phyloP scores from a whole-genome alignment of 2,113 vertebrate species.

The Sebastes schlegelii region DNA sequence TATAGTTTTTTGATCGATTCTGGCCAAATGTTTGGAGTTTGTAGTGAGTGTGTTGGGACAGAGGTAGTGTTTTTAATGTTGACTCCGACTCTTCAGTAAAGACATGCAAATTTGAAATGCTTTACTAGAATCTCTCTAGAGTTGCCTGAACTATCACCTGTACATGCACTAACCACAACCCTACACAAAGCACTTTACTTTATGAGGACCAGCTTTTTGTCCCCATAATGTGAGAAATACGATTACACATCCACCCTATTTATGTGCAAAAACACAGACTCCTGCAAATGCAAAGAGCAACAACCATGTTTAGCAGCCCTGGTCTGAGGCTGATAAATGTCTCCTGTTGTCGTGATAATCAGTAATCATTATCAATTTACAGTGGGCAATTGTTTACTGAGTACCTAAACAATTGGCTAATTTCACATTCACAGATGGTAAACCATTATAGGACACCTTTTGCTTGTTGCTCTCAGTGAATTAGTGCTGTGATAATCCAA shows the following conservation, averaged over 20 bases:
- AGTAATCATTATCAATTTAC: slow-evolving; percentile 76
- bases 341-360: slow-evolving; percentile 53
- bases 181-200: background rate
- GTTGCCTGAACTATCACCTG: no score
- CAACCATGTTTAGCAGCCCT: background rate
- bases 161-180: background rate
- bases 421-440: slow-evolving; percentile 58
- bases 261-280: background rate
- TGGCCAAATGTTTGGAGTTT: slow-evolving; percentile 21
- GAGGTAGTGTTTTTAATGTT: background rate
- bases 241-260: background rate
- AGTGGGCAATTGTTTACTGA: slow-evolving; percentile 59
- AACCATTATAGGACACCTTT: slow-evolving; percentile 25
- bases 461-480: slow-evolving; percentile 26
- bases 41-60: slow-evolving; percentile 1
- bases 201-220: background rate
- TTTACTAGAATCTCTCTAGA: background rate
- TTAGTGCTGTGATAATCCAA: slow-evolving; percentile 27
- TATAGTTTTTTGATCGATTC: slow-evolving; percentile 30
- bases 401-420: slow-evolving; percentile 48
- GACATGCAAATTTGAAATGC: background rate
- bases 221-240: background rate
- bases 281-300: background rate
- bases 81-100: background rate
- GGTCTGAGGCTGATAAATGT: slow-evolving; percentile 61